Evolutionary conservation across 1,140 invertebrate species (phyloP).

Genomic region (Anastatus disparis): DNA sequence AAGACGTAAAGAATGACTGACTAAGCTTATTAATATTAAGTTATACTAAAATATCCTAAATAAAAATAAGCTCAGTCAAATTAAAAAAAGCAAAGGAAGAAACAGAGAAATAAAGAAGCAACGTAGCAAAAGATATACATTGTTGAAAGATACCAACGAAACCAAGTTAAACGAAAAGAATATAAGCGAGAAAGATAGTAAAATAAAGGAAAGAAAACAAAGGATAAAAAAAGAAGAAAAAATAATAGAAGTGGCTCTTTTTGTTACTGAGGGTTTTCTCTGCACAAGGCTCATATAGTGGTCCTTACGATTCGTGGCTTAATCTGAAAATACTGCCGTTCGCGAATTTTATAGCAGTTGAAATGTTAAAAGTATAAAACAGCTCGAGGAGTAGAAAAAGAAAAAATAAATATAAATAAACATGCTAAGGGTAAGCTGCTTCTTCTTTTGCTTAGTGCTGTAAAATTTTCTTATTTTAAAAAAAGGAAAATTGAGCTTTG

Average conservation of each 20-base stretch:
- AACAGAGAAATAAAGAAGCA: not conserved
- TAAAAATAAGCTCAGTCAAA: too few species aligned
- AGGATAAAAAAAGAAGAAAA: not conserved
- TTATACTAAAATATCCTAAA: too few species aligned
- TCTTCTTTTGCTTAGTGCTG: too few species aligned
- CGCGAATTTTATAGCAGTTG: not conserved
- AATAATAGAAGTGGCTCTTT: not conserved
- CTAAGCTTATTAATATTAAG: too few species aligned
- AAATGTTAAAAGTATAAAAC: not conserved
- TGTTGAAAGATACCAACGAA: not conserved
- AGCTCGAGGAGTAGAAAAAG: too few species aligned
- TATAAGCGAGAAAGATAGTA: slow-evolving; percentile 10
- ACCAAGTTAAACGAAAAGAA: not conserved
- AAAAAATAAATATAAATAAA: too few species aligned
- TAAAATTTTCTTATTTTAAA: too few species aligned
- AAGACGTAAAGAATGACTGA: too few species aligned
- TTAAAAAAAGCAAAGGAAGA: not conserved
- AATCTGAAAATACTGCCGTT: not conserved
- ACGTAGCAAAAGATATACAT: not conserved
- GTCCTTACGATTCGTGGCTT: not conserved
- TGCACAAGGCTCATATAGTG: not conserved
- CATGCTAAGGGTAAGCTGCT: too few species aligned
- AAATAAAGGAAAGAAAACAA: slow-evolving; percentile 34
- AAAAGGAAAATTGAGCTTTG: too few species aligned
- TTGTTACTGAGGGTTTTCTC: not conserved